Evolutionary conservation across 2,113 vertebrate genomes (phyloP).

Genomic region (Nibea coibor): DNA sequence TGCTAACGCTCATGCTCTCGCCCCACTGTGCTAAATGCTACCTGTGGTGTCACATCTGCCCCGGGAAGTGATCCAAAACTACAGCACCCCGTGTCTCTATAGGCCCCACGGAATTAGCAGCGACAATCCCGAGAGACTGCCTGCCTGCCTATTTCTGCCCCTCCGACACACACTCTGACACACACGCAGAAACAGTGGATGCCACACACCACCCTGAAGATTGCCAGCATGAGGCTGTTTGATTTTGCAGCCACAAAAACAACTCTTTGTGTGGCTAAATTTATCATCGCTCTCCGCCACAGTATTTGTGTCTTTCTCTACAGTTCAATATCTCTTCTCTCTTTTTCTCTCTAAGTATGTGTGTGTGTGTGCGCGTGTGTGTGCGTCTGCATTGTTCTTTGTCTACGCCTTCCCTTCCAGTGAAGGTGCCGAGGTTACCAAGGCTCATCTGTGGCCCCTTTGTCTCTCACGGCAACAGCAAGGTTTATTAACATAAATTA

Average conservation of each 20-base stretch:
- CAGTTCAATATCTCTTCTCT: constrained; percentile 70
- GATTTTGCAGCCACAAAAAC: constrained; percentile 78
- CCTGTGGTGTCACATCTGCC: constrained; percentile 79
- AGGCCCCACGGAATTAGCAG: constrained; percentile 67
- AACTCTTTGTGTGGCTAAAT: constrained; percentile 80
- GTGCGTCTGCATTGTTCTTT: constrained; percentile 71
- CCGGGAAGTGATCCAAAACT: constrained; percentile 78
- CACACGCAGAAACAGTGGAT: constrained; percentile 54
- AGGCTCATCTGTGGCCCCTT: constrained; percentile 83
- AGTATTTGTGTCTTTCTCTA: constrained; percentile 72
- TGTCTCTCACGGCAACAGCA: constrained; percentile 83
- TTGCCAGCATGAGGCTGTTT: constrained; percentile 76
- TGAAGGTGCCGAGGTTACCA: constrained; percentile 80
- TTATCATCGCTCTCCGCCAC: constrained; percentile 75
- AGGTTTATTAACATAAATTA: constrained; percentile 87
- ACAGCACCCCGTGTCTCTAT: constrained; percentile 52
- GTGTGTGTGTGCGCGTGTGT: constrained; percentile 30
- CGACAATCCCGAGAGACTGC: constrained; percentile 65
- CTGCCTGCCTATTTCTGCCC: constrained; percentile 68
- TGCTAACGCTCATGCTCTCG: constrained; percentile 73
- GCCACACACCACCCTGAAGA: constrained; percentile 63
- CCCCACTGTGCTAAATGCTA: constrained; percentile 78
- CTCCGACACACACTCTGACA: constrained; percentile 52
- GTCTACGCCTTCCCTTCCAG: constrained; percentile 69
- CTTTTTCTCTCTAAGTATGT: constrained; percentile 22